Evolutionary conservation across 1,140 invertebrate species (phyloP), one percentile per base, ranked within the genome.

Genomic region (Cherax destructor): DNA sequence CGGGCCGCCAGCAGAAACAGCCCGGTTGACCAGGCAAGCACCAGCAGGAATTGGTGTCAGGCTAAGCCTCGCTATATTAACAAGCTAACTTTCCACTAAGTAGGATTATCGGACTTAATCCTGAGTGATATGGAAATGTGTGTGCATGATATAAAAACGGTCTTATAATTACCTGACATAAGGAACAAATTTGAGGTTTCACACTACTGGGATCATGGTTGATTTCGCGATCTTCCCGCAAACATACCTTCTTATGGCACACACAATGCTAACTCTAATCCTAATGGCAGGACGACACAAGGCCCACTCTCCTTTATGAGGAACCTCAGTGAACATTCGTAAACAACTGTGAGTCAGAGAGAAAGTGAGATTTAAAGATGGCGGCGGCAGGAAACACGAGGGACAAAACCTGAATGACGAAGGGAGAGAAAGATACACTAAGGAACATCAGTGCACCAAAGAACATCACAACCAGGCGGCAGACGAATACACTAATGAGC

Each of bases 351-450:
- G n/a, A 65, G n/a, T 18, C n/a, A 49, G 9, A 77, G 72, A 13
- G 50, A 24, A 72, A 76, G 69, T 74, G 69, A 30, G n/a, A 74
- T 74, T 74, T 50, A 24, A 87, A 61, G 50, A 56, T 18, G 30
- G 69, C 69, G 13, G 69, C 69, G 69, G n/a, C n/a, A 74, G 69
- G 69, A 74, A 30, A 74, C 69, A 30, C 69, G 69, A 21, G 11
- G 13, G 69, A 21, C 6, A 74, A 74, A 30, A 13, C n/a, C 69
- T 13, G 18, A 41, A 41, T 41, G 7, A 69, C 21, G 4, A 18
- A 13, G 30, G 18, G 11, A 74, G 0, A 24, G 69, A 74, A 6
- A n/a, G n/a, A 1, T 21, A 3, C 18, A 21, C 21, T 69, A 69
- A 69, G 3, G 65, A 69, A 18, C 5, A 11, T 21, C 65, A 69